Evolutionary conservation across 2,888 invertebrate genomes (phyloP).

Genomic region (Epinotia ramella): DNA sequence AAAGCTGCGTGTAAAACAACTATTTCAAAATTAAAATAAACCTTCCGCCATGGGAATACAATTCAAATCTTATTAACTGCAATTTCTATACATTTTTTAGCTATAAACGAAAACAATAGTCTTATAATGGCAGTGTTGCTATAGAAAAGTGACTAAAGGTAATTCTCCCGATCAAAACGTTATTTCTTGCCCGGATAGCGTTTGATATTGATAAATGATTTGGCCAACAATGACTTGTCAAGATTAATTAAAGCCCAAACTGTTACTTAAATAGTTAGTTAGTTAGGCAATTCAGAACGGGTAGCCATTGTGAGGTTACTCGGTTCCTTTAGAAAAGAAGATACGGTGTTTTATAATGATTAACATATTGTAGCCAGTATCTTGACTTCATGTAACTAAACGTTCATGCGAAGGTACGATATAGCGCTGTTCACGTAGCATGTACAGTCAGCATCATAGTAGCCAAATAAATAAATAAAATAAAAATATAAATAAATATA

Average conservation of each 20-base stretch:
- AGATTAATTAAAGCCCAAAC: conserved; percentile 80
- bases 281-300: conserved; percentile 73
- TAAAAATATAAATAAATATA: too few species aligned
- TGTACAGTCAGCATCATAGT: too few species aligned
- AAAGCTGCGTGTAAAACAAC: neutral
- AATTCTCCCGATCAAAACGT: conserved; percentile 59
- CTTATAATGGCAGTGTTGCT: conserved; percentile 59
- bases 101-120: conserved; percentile 41
- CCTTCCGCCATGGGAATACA: neutral
- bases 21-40: neutral
- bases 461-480: too few species aligned
- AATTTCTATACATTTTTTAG: conserved; percentile 10
- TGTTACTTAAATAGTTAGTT: conserved; percentile 77
- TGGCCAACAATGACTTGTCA: conserved; percentile 74
- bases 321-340: conserved; percentile 32
- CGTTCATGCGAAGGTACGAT: neutral
- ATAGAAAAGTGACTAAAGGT: conserved; percentile 57
- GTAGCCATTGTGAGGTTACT: conserved; percentile 63
- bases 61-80: neutral
- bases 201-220: conserved; percentile 81
- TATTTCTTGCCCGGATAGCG: conserved; percentile 68
- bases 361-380: neutral
- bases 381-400: neutral
- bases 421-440: neutral
- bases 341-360: conserved; percentile 22